phyloP scores from a whole-genome alignment of 2,113 vertebrate genomes.

The Istiophorus platypterus region DNA sequence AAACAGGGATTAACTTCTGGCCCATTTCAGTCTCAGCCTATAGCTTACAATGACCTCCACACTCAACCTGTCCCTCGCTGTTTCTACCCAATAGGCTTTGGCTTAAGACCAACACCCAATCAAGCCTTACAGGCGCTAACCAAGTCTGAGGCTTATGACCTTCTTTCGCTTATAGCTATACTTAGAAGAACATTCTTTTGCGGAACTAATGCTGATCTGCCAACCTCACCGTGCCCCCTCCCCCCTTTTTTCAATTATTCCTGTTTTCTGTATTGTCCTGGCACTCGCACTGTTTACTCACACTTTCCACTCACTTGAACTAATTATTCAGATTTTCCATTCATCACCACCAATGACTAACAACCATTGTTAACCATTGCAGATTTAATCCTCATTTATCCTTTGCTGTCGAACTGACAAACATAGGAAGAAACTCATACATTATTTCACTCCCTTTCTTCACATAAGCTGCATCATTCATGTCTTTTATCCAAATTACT shows the following conservation, averaged over 20 bases:
- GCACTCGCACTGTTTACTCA: slow-evolving; percentile 20
- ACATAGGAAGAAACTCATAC: neutral
- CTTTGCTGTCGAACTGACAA: slow-evolving; percentile 14
- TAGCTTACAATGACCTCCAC: slow-evolving; percentile 60
- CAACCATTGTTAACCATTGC: neutral
- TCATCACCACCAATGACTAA: slow-evolving; percentile 25
- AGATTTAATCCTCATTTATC: slow-evolving; percentile 6
- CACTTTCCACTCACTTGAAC: slow-evolving; percentile 34
- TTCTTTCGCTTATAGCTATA: slow-evolving; percentile 37
- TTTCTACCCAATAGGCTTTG: slow-evolving; percentile 61
- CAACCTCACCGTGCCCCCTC: slow-evolving; percentile 19
- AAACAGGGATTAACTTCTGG: slow-evolving; percentile 68
- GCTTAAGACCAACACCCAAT: slow-evolving; percentile 67
- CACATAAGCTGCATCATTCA: slow-evolving; percentile 1
- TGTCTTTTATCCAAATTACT: slow-evolving; percentile 19
- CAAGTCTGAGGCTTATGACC: slow-evolving; percentile 46
- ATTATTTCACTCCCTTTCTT: slow-evolving; percentile 19
- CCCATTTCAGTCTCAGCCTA: slow-evolving; percentile 53
- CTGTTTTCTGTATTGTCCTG: neutral
- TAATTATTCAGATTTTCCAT: slow-evolving; percentile 32
- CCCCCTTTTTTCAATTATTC: neutral
- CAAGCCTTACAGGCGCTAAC: slow-evolving; percentile 42
- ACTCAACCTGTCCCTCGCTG: slow-evolving; percentile 53
- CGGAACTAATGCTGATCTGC: slow-evolving; percentile 51
- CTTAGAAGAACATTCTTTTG: slow-evolving; percentile 44